Conservation (phyloP, 2,797 vertebrate species). For the Alosa sapidissima region DNA sequence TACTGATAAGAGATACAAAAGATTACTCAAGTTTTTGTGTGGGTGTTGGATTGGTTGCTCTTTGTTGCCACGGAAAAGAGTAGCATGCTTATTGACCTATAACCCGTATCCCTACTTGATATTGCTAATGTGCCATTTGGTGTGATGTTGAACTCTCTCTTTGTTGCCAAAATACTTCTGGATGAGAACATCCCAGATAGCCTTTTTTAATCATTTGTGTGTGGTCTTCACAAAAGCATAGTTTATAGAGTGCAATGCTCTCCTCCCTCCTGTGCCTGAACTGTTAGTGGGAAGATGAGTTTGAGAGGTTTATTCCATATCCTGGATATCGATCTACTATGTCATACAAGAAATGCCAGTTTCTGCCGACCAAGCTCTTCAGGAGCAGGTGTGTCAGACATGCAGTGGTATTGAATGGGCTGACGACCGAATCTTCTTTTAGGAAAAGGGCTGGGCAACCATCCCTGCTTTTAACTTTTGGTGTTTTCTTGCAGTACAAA, state of each 20-base stretch:
- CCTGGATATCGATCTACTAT: neutral
- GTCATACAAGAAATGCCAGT: neutral
- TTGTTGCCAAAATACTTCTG: slow-evolving; percentile 20
- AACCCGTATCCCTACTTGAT: neutral
- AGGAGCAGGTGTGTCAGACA: neutral
- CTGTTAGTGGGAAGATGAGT: neutral
- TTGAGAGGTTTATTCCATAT: neutral
- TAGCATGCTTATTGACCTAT: neutral
- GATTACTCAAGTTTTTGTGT: neutral
- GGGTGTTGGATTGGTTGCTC: neutral
- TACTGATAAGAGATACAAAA: neutral
- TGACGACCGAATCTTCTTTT: neutral
- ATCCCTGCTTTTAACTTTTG: neutral
- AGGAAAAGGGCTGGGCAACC: neutral
- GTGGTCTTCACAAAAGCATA: neutral
- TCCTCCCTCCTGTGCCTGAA: neutral
- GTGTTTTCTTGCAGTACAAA: neutral
- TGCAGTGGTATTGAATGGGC: neutral
- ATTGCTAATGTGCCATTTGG: neutral
- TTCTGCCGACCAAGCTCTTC: neutral
- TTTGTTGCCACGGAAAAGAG: neutral
- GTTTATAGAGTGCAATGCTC: neutral
- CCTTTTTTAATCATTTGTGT: neutral
- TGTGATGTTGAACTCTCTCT: neutral
- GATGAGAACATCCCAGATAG: neutral